These are phyloP conservation scores for Passer montanus DNA, from an alignment of 2,113 vertebrate species.

Conservation along the genomic window DNA sequence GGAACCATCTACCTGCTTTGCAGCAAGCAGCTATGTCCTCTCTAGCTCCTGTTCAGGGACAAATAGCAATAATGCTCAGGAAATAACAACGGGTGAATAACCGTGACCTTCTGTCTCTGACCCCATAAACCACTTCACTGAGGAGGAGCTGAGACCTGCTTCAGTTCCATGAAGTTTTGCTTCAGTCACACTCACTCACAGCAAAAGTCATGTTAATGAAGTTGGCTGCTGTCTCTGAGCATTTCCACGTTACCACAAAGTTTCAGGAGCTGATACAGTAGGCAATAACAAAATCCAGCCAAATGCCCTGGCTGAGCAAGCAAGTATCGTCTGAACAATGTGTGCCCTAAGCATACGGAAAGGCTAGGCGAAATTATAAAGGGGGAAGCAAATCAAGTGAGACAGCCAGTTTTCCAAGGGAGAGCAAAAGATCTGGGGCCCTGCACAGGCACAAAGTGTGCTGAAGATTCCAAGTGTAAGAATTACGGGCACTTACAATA, in stretches of 20 bases:
- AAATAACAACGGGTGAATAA: neutral
- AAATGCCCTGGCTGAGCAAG: neutral
- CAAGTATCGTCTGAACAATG: neutral
- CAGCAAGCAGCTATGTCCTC: neutral
- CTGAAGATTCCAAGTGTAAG: neutral
- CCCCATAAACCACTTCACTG: neutral
- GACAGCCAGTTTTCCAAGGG: neutral
- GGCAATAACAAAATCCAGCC: neutral
- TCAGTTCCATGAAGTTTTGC: neutral
- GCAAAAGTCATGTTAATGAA: neutral
- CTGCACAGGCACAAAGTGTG: neutral
- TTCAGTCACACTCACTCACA: neutral
- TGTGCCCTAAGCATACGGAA: neutral
- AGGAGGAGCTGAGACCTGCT: neutral
- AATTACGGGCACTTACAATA: neutral
- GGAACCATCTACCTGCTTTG: neutral
- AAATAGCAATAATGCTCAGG: neutral
- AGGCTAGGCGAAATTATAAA: neutral
- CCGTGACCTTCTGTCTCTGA: neutral
- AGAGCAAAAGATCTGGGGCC: neutral
- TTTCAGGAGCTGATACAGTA: neutral
- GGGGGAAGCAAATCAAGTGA: neutral
- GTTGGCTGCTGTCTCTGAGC: neutral
- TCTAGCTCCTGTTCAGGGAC: neutral
- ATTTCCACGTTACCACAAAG: neutral